Evolutionary conservation across 2,113 vertebrate species (phyloP), one percentile per base, ranked within the genome.

Genomic region (Peucedramus taeniatus): DNA sequence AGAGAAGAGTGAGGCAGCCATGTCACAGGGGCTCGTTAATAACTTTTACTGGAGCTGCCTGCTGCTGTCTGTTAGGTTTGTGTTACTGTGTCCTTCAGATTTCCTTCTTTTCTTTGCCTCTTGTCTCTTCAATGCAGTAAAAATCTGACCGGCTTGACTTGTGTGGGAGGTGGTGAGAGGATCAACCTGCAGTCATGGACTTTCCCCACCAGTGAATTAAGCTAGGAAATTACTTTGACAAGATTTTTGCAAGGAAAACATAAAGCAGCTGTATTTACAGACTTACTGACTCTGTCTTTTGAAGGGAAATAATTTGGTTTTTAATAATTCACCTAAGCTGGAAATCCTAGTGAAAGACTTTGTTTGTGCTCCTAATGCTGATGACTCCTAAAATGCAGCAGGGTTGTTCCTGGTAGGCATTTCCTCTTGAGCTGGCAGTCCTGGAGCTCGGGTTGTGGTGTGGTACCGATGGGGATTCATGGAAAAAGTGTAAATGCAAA

Each of bases 391-490:
- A 64, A 80, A 66, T 21, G 33, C 2, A 3, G 17, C 42, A 54
- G 69, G n/a, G 11, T 63, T 65, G 30, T 30, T 70, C 26, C 57
- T 83, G n/a, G 18, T 13, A 33, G 40, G 50, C 6, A 1, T 31
- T 83, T 50, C 27, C 14, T 69, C 13, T 30, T 39, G 26, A 80
- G 59, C 28, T 69, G 75, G 15, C n/a, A 31, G 24, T 53, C 20
- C 6, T 13, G 9, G 64, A 66, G n/a, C 69, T 49, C 30, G 3
- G 9, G 5, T 31, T 6, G 19, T 44, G 45, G 19, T 56, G 17
- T 65, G 51, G 21, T 42, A 16, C 50, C 10, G 3, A 2, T 6
- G 10, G 39, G 51, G 37, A 20, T 42, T 17, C 3, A 0, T 10
- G 1, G 45, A 33, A 33, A 37, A 74, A 45, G 16, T 1, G 16